Evolutionary conservation across 2,797 vertebrate species (phyloP).

Genomic region (Graptemys geographica): DNA sequence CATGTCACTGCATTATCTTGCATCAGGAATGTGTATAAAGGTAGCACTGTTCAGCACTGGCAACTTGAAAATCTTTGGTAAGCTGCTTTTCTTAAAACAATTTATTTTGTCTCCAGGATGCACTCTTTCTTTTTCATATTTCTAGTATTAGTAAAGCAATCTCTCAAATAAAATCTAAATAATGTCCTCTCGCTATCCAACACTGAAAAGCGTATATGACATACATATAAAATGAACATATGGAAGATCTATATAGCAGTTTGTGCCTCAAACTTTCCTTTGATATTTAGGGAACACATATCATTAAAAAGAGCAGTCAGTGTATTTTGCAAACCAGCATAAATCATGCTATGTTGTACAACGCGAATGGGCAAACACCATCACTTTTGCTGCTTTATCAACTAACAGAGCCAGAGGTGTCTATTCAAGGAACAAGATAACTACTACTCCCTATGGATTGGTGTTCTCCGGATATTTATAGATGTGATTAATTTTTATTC

Average conservation of each 20-base stretch:
- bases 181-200: not conserved
- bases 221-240: not conserved
- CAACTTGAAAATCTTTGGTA: not conserved
- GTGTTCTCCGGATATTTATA: accelerated
- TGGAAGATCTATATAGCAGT: not conserved
- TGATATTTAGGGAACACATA: not conserved
- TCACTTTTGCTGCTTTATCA: not conserved
- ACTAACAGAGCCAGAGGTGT: not conserved
- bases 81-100: not conserved
- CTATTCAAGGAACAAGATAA: not conserved
- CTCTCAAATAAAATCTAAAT: not conserved
- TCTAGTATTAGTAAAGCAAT: not conserved
- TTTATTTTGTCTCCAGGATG: not conserved
- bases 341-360: not conserved
- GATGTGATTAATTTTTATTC: not conserved
- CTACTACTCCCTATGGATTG: not conserved
- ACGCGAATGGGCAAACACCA: not conserved
- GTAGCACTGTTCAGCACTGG: not conserved
- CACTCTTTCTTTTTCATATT: accelerated
- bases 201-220: not conserved
- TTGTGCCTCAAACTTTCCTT: not conserved
- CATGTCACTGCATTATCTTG: not conserved
- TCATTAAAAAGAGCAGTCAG: not conserved
- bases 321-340: not conserved
- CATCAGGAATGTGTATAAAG: not conserved